Conservation (phyloP, 2,797 vertebrate genomes). For the Lates japonicus region DNA sequence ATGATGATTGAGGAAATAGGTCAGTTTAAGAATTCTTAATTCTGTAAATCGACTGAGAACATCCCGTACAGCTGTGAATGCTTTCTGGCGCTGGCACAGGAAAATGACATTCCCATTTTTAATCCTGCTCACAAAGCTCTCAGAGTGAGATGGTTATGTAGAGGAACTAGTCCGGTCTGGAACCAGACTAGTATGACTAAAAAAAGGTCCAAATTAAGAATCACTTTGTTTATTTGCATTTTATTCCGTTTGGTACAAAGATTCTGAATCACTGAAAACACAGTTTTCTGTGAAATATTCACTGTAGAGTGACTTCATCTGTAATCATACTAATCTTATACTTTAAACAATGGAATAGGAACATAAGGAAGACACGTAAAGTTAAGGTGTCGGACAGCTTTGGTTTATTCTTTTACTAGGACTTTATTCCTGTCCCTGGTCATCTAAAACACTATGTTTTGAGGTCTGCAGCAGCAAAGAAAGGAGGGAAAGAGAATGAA, state of each 20-base stretch:
- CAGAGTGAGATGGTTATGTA: not conserved
- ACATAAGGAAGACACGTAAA: not conserved
- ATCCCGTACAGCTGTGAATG: not conserved
- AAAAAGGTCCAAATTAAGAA: not conserved
- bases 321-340: too few species aligned
- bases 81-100: not conserved
- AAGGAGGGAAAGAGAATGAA: constrained; percentile 50
- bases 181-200: not conserved
- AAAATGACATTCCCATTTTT: not conserved
- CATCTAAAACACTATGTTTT: constrained; percentile 8
- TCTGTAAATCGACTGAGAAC: not conserved
- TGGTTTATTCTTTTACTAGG: constrained; percentile 2
- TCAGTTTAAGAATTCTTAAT: too few species aligned
- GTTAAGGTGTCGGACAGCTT: not conserved
- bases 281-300: not conserved
- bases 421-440: constrained; percentile 8
- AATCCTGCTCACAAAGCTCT: not conserved
- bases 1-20: too few species aligned
- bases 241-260: not conserved
- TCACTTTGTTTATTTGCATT: not conserved
- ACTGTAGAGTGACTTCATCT: not conserved
- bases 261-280: too few species aligned
- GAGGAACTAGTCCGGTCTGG: not conserved
- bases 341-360: too few species aligned
- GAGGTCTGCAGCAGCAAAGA: constrained; percentile 47